These are phyloP conservation scores for Onychomys leucogaster DNA, from an alignment of 2,797 vertebrate genomes.

Conservation along the genomic window DNA sequence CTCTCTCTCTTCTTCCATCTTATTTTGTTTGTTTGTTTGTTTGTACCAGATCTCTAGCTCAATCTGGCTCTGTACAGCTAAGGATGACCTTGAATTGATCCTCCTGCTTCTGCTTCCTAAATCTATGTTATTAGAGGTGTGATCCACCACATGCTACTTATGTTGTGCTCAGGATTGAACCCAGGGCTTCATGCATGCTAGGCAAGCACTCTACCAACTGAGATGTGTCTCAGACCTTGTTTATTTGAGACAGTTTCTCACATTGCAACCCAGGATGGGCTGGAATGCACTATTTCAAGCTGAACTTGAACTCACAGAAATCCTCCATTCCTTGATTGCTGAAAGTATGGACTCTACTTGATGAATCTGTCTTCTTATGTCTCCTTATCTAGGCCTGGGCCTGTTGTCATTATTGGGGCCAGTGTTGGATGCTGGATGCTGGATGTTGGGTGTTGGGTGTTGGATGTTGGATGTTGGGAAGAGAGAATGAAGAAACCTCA, in stretches of 20 bases:
- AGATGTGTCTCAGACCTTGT: background rate
- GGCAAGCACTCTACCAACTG: background rate
- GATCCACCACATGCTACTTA: background rate
- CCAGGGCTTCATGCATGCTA: background rate
- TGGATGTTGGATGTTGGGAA: background rate
- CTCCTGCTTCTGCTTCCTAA: background rate
- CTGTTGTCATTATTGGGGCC: too few relatives aligned
- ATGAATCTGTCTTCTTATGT: background rate
- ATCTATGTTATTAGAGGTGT: background rate
- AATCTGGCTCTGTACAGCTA: background rate
- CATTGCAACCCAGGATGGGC: background rate
- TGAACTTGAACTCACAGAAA: background rate
- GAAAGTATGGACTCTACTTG: too few relatives aligned
- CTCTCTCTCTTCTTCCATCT: too few relatives aligned
- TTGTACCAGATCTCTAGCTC: background rate
- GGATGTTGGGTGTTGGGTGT: too few relatives aligned
- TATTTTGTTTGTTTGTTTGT: background rate
- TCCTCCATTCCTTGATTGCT: too few relatives aligned
- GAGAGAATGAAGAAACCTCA: background rate
- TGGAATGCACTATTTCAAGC: background rate
- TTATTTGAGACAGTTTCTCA: background rate
- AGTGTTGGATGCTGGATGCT: too few relatives aligned
- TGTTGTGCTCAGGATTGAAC: background rate
- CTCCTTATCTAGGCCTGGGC: background rate
- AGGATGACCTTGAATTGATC: background rate